Conservation (phyloP, 1,140 invertebrate genomes). For the Tetranychus cinnabarinus region DNA sequence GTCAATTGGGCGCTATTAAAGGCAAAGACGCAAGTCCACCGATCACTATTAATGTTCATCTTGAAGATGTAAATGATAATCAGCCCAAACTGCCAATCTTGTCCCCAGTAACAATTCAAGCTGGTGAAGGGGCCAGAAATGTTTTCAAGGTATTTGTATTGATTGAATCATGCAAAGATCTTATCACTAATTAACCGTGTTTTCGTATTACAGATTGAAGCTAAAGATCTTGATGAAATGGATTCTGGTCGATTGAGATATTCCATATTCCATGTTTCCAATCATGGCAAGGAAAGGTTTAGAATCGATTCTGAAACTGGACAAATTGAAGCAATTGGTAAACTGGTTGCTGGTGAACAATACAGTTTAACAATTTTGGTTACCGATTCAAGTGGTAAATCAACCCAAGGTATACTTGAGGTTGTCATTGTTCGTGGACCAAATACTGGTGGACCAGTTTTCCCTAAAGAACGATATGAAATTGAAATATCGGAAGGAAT, state of each 20-base stretch:
- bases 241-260: constrained; percentile 55
- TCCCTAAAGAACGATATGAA: constrained; percentile 49
- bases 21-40: constrained; percentile 53
- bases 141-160: constrained; percentile 36
- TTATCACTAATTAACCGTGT: not conserved
- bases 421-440: constrained; percentile 52
- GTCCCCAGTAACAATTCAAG: constrained; percentile 46
- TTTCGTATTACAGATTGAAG: constrained; percentile 21
- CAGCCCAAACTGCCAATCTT: constrained; percentile 47
- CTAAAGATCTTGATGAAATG: constrained; percentile 58
- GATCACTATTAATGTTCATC: constrained; percentile 42
- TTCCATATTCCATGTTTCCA: constrained; percentile 64
- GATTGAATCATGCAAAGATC: not conserved
- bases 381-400: constrained; percentile 20
- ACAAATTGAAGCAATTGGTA: constrained; percentile 35
- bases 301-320: constrained; percentile 54
- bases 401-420: constrained; percentile 51
- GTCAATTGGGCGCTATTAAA: constrained; percentile 33
- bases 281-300: constrained; percentile 62
- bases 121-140: constrained; percentile 44
- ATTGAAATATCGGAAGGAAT: constrained; percentile 66
- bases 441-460: constrained; percentile 56
- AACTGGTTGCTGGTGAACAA: constrained; percentile 55
- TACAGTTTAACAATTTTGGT: constrained; percentile 67
- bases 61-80: constrained; percentile 65